Percentiles rank a stretch among this genome's conserved stretches.
Conservation (phyloP, 30 jellyfish, hydroid and myxozoan species). For the Calvadosia cruxmelitensis region DNA sequence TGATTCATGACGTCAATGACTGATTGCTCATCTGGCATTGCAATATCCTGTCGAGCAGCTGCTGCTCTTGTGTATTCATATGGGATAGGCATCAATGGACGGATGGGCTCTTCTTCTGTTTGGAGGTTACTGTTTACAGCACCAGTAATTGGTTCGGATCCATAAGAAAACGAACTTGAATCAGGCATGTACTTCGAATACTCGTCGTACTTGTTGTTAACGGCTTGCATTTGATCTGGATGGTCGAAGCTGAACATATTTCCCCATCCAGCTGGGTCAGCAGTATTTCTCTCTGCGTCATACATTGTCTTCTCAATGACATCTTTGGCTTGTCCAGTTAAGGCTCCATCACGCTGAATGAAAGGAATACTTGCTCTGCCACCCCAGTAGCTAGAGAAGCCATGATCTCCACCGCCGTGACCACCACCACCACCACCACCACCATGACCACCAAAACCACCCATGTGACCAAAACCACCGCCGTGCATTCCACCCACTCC, state of each 20-base stretch:
- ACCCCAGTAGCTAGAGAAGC: conserved; percentile 2
- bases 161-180: no score
- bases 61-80: conserved; percentile 1
- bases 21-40: conserved; percentile 95
- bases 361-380: conserved; percentile 4
- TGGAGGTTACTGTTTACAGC: background rate
- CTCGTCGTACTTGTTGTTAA: background rate
- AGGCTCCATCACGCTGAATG: background rate
- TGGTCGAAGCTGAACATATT: conserved; percentile 28
- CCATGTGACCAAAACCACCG: conserved; percentile 17
- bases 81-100: conserved; percentile 1
- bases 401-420: conserved; percentile 11
- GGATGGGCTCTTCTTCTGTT: background rate
- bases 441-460: conserved; percentile 20
- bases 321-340: background rate
- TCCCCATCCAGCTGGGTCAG: conserved; percentile 71
- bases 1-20: conserved; percentile 80
- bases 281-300: conserved; percentile 21
- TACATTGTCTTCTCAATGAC: background rate
- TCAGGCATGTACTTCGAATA: no score
- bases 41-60: conserved; percentile 69
- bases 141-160: background rate
- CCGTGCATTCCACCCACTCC: conserved; percentile 25
- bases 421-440: conserved; percentile 15
- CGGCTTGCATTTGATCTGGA: conserved; percentile 4